These are phyloP conservation scores for Drosophila melanocephala DNA, from an alignment of 2,888 invertebrate species.

Conservation along the genomic window DNA sequence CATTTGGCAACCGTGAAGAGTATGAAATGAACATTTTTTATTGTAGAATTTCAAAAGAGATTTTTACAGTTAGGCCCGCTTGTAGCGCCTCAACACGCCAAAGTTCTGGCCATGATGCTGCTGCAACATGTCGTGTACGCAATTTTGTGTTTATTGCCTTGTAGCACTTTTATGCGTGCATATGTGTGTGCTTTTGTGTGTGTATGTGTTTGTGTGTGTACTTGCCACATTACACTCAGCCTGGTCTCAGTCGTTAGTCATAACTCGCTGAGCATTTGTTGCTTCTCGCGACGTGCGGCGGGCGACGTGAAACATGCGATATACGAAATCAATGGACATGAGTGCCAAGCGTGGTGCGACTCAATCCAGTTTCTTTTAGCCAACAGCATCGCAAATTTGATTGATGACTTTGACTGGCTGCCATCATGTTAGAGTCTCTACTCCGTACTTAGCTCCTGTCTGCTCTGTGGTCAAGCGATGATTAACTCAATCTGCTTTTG, in stretches of 20 bases:
- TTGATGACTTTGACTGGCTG: slow-evolving; percentile 68
- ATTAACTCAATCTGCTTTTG: slow-evolving; percentile 69
- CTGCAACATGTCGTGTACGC: slow-evolving; percentile 71
- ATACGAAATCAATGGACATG: slow-evolving; percentile 44
- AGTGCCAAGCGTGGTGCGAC: slow-evolving; percentile 16
- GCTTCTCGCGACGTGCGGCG: slow-evolving; percentile 33
- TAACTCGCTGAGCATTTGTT: slow-evolving; percentile 53
- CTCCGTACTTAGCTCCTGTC: slow-evolving; percentile 14
- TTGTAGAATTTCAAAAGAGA: slow-evolving; percentile 57
- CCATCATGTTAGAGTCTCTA: slow-evolving; percentile 32
- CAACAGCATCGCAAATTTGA: slow-evolving; percentile 52
- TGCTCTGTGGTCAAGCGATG: slow-evolving; percentile 58
- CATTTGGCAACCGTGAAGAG: slow-evolving; percentile 26
- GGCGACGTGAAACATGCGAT: slow-evolving; percentile 10
- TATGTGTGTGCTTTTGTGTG: not conserved
- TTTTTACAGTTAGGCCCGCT: slow-evolving; percentile 52
- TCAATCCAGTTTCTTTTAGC: slow-evolving; percentile 46
- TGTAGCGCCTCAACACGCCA: slow-evolving; percentile 3
- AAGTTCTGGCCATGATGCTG: slow-evolving; percentile 45
- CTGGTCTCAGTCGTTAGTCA: slow-evolving; percentile 34
- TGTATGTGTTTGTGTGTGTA: slow-evolving; percentile 6
- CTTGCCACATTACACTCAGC: slow-evolving; percentile 31
- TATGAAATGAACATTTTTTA: slow-evolving; percentile 64
- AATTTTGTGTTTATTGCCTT: slow-evolving; percentile 71
- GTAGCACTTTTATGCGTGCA: slow-evolving; percentile 57